Conservation (phyloP, 2,888 invertebrate genomes). For the Calameuta filiformis region DNA sequence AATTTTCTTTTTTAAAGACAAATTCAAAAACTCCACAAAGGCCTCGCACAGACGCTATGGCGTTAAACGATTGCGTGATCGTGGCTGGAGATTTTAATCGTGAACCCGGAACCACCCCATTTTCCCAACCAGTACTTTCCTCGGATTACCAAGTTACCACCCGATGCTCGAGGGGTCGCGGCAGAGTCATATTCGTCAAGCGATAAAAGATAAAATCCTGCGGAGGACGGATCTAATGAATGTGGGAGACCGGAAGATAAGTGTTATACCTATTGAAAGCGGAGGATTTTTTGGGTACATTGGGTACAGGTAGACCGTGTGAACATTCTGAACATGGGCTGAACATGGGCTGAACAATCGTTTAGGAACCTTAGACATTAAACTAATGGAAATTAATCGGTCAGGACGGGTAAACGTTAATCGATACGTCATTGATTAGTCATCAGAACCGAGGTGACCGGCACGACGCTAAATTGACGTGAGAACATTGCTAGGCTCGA, state of each 20-base stretch:
- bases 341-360: not conserved
- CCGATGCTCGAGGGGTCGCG: slow-evolving; percentile 8
- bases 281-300: not conserved
- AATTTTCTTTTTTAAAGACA: not conserved
- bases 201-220: slow-evolving; percentile 36
- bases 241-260: slow-evolving; percentile 39
- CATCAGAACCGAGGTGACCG: slow-evolving; percentile 1
- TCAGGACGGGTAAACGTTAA: not conserved
- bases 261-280: slow-evolving; percentile 9
- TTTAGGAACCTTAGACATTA: not conserved
- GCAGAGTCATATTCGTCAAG: slow-evolving; percentile 27
- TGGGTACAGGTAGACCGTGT: not conserved
- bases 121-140: slow-evolving; percentile 9
- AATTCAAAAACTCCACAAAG: not conserved
- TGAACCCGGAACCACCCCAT: not conserved
- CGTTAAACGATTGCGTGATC: not conserved
- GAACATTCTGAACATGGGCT: not conserved
- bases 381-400: slow-evolving; percentile 19
- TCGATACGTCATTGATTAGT: slow-evolving; percentile 15
- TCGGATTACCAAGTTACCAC: slow-evolving; percentile 19
- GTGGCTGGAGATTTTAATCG: slow-evolving; percentile 8
- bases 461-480: slow-evolving; percentile 8
- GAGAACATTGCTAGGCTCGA: not conserved
- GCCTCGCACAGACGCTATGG: not conserved
- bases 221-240: slow-evolving; percentile 27